A percentile compares a stretch with the other conserved stretches of the same genome.
These are phyloP conservation scores for Riparia riparia DNA, from an alignment of 2,113 vertebrate species.

Conservation along the genomic window DNA sequence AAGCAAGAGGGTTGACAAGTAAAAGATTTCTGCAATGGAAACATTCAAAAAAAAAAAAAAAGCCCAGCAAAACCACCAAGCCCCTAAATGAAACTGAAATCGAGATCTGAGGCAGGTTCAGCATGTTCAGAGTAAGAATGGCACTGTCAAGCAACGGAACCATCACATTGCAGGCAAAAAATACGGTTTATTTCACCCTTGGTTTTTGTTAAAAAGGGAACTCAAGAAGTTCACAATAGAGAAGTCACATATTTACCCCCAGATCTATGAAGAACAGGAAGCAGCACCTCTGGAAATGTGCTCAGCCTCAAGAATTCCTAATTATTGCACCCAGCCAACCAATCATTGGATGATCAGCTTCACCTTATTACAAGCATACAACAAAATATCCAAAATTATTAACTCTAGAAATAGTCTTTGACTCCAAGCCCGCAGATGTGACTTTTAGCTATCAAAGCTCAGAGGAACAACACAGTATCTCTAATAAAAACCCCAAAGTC, in stretches of 20 bases:
- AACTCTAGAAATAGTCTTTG: not conserved
- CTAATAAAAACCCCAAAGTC: not conserved
- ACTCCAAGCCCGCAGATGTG: not conserved
- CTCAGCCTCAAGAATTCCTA: not conserved
- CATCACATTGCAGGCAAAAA: not conserved
- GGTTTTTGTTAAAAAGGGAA: not conserved
- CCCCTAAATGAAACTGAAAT: not conserved
- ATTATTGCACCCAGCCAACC: not conserved
- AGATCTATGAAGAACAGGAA: not conserved
- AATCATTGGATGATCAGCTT: not conserved
- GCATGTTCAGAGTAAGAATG: not conserved
- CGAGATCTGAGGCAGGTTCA: not conserved
- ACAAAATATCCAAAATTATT: not conserved
- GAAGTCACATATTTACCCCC: not conserved
- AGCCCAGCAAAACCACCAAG: not conserved
- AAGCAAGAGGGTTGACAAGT: not conserved
- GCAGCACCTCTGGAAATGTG: not conserved
- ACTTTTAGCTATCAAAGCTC: not conserved
- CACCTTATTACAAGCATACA: not conserved
- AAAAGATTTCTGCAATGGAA: not conserved
- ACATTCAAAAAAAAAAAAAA: not conserved
- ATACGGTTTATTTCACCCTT: rapidly evolving
- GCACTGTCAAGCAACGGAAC: not conserved
- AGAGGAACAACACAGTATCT: not conserved
- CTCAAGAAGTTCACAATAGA: not conserved